phyloP scores from a whole-genome alignment of 2,113 vertebrate genomes.

The Brachionichthys hirsutus region DNA sequence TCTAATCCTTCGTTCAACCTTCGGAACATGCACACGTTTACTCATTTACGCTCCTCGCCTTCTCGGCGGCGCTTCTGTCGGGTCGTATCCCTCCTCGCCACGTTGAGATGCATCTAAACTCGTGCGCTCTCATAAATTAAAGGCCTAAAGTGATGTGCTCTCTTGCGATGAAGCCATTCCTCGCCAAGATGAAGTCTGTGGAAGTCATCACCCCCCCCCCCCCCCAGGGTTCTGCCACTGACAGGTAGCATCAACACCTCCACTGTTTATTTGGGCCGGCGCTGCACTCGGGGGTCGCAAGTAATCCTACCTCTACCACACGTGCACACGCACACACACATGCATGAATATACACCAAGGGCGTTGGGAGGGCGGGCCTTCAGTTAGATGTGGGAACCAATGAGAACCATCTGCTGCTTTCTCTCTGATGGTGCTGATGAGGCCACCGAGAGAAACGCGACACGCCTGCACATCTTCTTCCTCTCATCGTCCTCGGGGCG shows the following conservation, averaged over 20 bases:
- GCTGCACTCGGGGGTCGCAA: slow-evolving; percentile 50
- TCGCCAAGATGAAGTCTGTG: slow-evolving; percentile 41
- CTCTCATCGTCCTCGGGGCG: slow-evolving; percentile 12
- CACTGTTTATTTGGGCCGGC: slow-evolving; percentile 63
- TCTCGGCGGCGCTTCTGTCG: neutral
- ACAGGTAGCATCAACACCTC: slow-evolving; percentile 70
- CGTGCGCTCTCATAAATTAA: slow-evolving; percentile 21
- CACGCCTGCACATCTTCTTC: slow-evolving; percentile 10
- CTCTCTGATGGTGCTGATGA: slow-evolving; percentile 40
- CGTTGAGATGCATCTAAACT: neutral
- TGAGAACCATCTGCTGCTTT: slow-evolving; percentile 58
- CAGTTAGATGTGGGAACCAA: slow-evolving; percentile 27
- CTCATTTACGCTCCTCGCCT: neutral
- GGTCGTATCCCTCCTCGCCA: neutral
- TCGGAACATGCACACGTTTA: no score
- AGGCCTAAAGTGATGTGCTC: slow-evolving; percentile 30
- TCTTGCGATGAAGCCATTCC: slow-evolving; percentile 27
- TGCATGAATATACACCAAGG: slow-evolving; percentile 29
- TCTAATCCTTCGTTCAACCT: no score
- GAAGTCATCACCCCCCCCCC: slow-evolving; percentile 52
- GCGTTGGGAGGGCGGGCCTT: neutral
- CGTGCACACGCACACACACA: slow-evolving; percentile 21
- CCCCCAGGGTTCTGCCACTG: slow-evolving; percentile 49
- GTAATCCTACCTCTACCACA: slow-evolving; percentile 39
- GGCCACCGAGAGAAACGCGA: slow-evolving; percentile 21